Conservation (phyloP, 2,797 vertebrate genomes). For the Takifugu ocellatus region DNA sequence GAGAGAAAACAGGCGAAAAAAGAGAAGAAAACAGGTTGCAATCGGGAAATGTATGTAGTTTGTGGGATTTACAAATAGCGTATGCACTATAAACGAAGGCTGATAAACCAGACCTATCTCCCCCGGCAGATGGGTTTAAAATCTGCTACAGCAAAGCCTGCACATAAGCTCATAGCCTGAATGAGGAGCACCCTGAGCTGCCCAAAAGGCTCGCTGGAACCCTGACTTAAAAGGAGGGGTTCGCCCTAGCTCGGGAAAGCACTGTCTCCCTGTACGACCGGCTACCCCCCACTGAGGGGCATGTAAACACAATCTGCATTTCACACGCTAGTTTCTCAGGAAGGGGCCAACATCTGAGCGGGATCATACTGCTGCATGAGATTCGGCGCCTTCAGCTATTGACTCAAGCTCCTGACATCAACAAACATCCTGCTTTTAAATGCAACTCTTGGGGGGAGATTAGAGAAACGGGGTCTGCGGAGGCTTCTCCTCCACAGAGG, state of each 20-base stretch:
- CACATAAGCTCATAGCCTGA: slow-evolving; percentile 60
- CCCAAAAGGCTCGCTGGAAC: slow-evolving; percentile 57
- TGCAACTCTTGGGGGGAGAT: slow-evolving; percentile 48
- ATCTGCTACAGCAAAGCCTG: slow-evolving; percentile 57
- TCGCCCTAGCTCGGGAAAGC: slow-evolving; percentile 57
- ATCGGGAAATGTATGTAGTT: slow-evolving; percentile 42
- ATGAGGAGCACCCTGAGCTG: slow-evolving; percentile 60
- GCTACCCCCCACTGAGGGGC: slow-evolving; percentile 61
- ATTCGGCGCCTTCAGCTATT: slow-evolving; percentile 62
- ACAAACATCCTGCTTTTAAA: slow-evolving; percentile 67
- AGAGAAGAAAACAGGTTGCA: slow-evolving; percentile 25
- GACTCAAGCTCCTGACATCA: slow-evolving; percentile 58
- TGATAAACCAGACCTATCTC: slow-evolving; percentile 67
- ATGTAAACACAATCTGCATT: slow-evolving; percentile 73
- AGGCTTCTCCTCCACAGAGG: slow-evolving; percentile 22
- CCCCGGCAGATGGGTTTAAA: slow-evolving; percentile 64
- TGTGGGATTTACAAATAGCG: slow-evolving; percentile 58
- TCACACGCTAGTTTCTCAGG: slow-evolving; percentile 61
- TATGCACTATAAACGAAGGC: slow-evolving; percentile 52
- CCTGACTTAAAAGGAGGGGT: slow-evolving; percentile 58
- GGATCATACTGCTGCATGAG: slow-evolving; percentile 61
- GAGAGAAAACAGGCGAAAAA: slow-evolving; percentile 5
- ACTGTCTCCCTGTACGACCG: slow-evolving; percentile 46
- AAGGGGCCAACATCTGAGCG: slow-evolving; percentile 51
- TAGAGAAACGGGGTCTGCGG: slow-evolving; percentile 28